These are phyloP conservation scores for Melanostoma mellinum DNA, from an alignment of 2,888 invertebrate species.

Conservation along the genomic window DNA sequence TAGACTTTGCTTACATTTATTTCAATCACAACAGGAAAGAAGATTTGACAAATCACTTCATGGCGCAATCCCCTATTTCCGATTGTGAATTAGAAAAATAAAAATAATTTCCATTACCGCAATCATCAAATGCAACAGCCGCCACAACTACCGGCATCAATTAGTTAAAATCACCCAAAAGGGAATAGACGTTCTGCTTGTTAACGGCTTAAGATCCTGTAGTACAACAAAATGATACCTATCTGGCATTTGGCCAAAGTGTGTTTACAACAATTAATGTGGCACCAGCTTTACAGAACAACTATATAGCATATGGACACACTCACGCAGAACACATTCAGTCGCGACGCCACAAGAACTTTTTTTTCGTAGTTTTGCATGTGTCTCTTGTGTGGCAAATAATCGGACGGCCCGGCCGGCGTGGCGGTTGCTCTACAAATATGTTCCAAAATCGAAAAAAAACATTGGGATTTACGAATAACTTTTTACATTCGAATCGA, in stretches of 20 bases:
- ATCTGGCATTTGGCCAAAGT: slow-evolving; percentile 56
- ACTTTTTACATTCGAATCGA: slow-evolving; percentile 38
- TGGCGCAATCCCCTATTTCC: slow-evolving; percentile 9
- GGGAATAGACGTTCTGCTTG: slow-evolving; percentile 31
- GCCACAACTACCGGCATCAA: slow-evolving; percentile 44
- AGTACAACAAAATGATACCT: slow-evolving; percentile 31
- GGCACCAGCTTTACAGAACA: slow-evolving; percentile 41
- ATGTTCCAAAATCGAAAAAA: slow-evolving; percentile 11
- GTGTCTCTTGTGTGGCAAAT: slow-evolving; percentile 8
- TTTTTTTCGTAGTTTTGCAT: slow-evolving; percentile 40
- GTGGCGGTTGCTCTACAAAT: background rate
- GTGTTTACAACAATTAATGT: slow-evolving; percentile 60
- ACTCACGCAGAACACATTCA: slow-evolving; percentile 8
- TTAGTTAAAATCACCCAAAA: slow-evolving; percentile 51
- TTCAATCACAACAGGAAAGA: too few relatives aligned
- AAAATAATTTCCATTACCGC: slow-evolving; percentile 31
- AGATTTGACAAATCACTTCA: slow-evolving; percentile 10
- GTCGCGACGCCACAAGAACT: background rate
- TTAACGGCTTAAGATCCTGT: slow-evolving; percentile 28
- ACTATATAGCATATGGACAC: slow-evolving; percentile 15
- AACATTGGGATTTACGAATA: slow-evolving; percentile 46
- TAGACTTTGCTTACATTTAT: too few relatives aligned
- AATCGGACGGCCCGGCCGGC: background rate
- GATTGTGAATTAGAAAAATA: background rate
- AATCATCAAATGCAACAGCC: slow-evolving; percentile 36